These are phyloP conservation scores for Charaxes varanes DNA, from an alignment of 1,140 invertebrate genomes.

Conservation along the genomic window DNA sequence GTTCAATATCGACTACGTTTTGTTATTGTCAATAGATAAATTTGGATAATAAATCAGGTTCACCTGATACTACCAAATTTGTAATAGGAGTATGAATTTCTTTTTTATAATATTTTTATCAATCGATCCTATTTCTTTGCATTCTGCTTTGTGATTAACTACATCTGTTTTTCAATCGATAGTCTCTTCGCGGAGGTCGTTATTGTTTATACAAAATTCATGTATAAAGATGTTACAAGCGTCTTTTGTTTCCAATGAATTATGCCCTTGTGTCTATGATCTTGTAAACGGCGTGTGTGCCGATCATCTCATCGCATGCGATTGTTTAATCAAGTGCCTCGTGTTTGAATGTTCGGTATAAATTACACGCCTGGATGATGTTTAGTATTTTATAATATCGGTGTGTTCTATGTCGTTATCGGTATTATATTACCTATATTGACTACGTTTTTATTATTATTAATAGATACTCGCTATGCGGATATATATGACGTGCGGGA, in stretches of 20 bases:
- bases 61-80: too few species aligned
- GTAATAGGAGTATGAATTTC: too few species aligned
- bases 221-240: slow-evolving; percentile 13
- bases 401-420: slow-evolving; percentile 4
- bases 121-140: too few species aligned
- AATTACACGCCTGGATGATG: slow-evolving; percentile 3
- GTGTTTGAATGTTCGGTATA: slow-evolving; percentile 8
- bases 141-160: too few species aligned
- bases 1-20: too few species aligned
- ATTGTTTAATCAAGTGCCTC: slow-evolving; percentile 16
- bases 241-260: slow-evolving; percentile 28
- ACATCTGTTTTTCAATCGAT: slow-evolving; percentile 25
- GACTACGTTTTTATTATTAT: neutral
- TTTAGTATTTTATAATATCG: slow-evolving; percentile 6
- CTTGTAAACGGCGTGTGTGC: slow-evolving; percentile 5
- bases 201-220: slow-evolving; percentile 33
- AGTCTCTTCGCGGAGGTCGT: slow-evolving; percentile 30
- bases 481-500: too few species aligned
- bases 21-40: too few species aligned
- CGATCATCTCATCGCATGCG: slow-evolving; percentile 6
- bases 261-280: slow-evolving; percentile 10
- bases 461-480: neutral
- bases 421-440: neutral
- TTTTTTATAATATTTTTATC: too few species aligned
- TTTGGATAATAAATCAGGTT: too few species aligned